Percentiles rank a stretch among this genome's conserved stretches.
phyloP scores from a whole-genome alignment of 2,113 vertebrate species.

The Brachyhypopomus occidentalis region DNA sequence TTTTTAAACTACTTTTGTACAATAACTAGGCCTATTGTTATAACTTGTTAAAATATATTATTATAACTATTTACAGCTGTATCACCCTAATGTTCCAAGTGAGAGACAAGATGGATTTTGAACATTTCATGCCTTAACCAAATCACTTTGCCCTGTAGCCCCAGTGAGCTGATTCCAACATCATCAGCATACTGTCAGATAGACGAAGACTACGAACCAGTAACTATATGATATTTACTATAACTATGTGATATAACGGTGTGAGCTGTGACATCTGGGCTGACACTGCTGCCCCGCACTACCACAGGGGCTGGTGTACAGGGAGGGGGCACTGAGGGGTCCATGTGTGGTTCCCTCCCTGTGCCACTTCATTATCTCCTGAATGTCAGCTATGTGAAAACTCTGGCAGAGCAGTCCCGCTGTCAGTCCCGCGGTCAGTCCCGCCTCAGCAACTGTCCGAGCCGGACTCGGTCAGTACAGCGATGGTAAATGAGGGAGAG shows the following conservation, averaged over 20 bases:
- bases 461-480: neutral
- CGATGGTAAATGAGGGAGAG: constrained; percentile 11
- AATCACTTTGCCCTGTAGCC: neutral
- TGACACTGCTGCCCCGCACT: neutral
- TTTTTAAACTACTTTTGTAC: neutral
- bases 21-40: neutral
- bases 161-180: neutral
- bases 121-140: neutral
- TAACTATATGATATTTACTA: neutral
- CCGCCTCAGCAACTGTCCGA: constrained; percentile 50
- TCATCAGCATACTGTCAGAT: neutral
- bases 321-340: neutral
- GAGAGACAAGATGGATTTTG: neutral
- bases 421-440: constrained; percentile 37
- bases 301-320: neutral
- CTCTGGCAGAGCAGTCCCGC: constrained; percentile 35
- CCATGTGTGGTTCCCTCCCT: constrained; percentile 9
- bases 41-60: neutral
- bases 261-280: neutral
- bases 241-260: neutral
- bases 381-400: constrained; percentile 58
- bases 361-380: constrained; percentile 59
- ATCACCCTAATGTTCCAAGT: neutral
- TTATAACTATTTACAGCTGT: neutral
- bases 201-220: neutral